Evolutionary conservation across 2,113 vertebrate species (phyloP).

Genomic region (Archilochus colubris): DNA sequence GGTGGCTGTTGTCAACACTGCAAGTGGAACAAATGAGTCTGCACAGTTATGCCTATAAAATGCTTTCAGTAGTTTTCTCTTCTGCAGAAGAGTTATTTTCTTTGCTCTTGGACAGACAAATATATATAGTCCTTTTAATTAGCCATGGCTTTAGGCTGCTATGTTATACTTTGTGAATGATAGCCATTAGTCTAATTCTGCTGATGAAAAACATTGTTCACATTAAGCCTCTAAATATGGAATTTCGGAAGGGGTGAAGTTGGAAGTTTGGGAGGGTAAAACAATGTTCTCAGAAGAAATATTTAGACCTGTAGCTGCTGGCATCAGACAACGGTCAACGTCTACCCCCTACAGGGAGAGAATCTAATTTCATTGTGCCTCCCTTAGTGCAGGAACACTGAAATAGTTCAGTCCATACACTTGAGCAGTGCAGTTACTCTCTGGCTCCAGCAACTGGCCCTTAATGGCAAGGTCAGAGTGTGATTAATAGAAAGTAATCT

Average conservation of each 20-base stretch:
- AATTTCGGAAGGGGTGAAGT: constrained; percentile 42
- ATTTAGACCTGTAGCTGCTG: constrained; percentile 53
- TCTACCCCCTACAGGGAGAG: constrained; percentile 81
- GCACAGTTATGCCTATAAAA: not conserved
- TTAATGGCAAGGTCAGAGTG: constrained; percentile 56
- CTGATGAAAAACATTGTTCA: constrained; percentile 53
- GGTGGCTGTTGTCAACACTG: constrained; percentile 11
- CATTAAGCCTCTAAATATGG: not conserved
- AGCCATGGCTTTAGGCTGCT: constrained; percentile 40
- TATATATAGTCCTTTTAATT: constrained; percentile 55
- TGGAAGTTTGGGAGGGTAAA: constrained; percentile 28
- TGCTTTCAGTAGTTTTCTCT: not conserved
- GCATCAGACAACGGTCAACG: constrained; percentile 69
- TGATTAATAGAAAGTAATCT: constrained; percentile 71
- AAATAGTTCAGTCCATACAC: constrained; percentile 23
- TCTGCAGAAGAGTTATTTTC: not conserved
- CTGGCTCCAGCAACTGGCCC: constrained; percentile 47
- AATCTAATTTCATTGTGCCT: constrained; percentile 76
- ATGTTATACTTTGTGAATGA: constrained; percentile 56
- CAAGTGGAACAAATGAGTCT: constrained; percentile 31
- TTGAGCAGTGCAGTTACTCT: not conserved
- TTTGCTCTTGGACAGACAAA: constrained; percentile 45
- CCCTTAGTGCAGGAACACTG: not conserved
- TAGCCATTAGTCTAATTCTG: constrained; percentile 38
- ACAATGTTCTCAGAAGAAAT: constrained; percentile 42